These are phyloP conservation scores for Galerucella pusilla DNA, from an alignment of 2,888 invertebrate genomes.

Conservation along the genomic window DNA sequence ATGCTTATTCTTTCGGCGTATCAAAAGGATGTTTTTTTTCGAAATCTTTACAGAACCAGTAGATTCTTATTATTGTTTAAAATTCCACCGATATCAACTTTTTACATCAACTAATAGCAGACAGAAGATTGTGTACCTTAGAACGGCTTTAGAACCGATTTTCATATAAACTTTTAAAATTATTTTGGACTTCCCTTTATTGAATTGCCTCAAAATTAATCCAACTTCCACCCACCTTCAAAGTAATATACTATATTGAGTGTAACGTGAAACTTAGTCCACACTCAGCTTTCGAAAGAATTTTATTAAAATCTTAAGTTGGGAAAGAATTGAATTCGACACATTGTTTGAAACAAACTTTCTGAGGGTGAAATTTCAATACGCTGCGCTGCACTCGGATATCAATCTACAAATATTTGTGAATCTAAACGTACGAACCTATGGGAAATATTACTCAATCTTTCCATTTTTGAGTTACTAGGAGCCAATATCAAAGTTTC, in stretches of 20 bases:
- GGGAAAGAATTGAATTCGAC: constrained; percentile 34
- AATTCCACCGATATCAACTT: too few relatives aligned
- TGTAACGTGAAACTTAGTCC: constrained; percentile 20
- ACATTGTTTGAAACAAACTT: constrained; percentile 41
- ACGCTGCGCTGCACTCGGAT: constrained; percentile 36
- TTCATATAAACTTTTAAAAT: constrained; percentile 9
- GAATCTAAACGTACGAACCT: constrained; percentile 45
- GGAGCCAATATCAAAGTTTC: neutral
- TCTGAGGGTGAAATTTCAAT: constrained; percentile 37
- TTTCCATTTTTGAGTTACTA: constrained; percentile 40
- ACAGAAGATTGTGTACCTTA: neutral
- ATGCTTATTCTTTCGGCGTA: too few relatives aligned
- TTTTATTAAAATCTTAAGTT: constrained; percentile 36
- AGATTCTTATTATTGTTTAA: too few relatives aligned
- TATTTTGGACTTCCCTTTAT: constrained; percentile 14
- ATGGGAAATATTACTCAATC: constrained; percentile 53
- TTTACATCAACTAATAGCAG: too few relatives aligned
- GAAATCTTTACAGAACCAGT: too few relatives aligned
- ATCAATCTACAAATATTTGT: constrained; percentile 45
- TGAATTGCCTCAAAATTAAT: constrained; percentile 25
- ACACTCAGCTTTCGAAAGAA: constrained; percentile 16
- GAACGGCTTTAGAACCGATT: neutral
- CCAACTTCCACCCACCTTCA: constrained; percentile 27
- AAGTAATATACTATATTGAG: constrained; percentile 24
- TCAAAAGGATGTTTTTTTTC: too few relatives aligned